These are phyloP conservation scores for western clawed frog (Xenopus tropicalis) DNA, from an alignment of 2,113 vertebrate species.

Conservation along the genomic window UCB_Xtro_10.0 CM004450.2:83963501-83964000, in stretches of 20 bases:
- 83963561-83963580: conserved; percentile 15
- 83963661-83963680: conserved; percentile 5
- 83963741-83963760: not conserved
- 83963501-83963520: no score
- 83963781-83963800: not conserved
- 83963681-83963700: not conserved
- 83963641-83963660: not conserved
- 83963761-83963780: not conserved
- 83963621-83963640: conserved; percentile 29
- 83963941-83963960: not conserved
- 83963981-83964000: no score
- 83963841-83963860: not conserved
- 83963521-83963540: not conserved
- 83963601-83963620: conserved; percentile 26
- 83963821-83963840: not conserved
- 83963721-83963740: not conserved
- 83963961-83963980: no score
- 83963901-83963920: not conserved
- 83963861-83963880: not conserved
- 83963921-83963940: not conserved
- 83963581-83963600: conserved; percentile 30
- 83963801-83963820: not conserved
- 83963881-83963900: not conserved
- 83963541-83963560: conserved; percentile 1
- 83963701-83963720: not conserved